Conservation (phyloP, 2,113 vertebrate species). For the Clarias magur region DNA sequence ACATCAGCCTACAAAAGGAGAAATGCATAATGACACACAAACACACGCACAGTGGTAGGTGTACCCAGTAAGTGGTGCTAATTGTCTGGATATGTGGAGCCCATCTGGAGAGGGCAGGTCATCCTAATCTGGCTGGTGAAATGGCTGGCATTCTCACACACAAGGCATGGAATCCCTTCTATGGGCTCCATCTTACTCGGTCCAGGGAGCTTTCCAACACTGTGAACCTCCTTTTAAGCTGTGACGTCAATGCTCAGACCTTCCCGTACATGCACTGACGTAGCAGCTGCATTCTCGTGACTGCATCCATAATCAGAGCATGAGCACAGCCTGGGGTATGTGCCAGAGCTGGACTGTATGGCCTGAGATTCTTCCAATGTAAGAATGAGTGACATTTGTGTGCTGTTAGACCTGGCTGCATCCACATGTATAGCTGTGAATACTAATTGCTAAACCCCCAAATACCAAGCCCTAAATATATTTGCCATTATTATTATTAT, state of each 20-base stretch:
- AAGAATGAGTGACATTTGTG: background rate
- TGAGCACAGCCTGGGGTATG: background rate
- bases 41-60: slow-evolving; percentile 19
- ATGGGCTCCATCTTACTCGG: slow-evolving; percentile 61
- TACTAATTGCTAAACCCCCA: background rate
- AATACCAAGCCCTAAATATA: background rate
- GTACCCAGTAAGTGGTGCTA: slow-evolving; percentile 25
- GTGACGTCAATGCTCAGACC: slow-evolving; percentile 66
- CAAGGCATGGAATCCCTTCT: slow-evolving; percentile 67
- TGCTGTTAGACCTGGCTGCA: background rate
- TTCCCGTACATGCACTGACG: slow-evolving; percentile 55
- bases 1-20: slow-evolving; percentile 50
- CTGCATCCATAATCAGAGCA: slow-evolving; percentile 38
- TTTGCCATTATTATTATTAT: background rate
- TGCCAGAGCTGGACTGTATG: slow-evolving; percentile 9
- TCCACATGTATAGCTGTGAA: background rate
- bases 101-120: slow-evolving; percentile 32
- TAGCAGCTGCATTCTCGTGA: slow-evolving; percentile 49
- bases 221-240: slow-evolving; percentile 71
- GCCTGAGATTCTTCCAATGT: background rate
- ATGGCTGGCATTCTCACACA: slow-evolving; percentile 71
- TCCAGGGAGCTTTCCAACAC: slow-evolving; percentile 43
- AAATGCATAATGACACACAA: slow-evolving; percentile 33
- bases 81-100: slow-evolving; percentile 47
- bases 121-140: slow-evolving; percentile 58